Base-by-base conservation (phyloP, 1,140 invertebrate species). In the Drosophila busckii region DNA sequence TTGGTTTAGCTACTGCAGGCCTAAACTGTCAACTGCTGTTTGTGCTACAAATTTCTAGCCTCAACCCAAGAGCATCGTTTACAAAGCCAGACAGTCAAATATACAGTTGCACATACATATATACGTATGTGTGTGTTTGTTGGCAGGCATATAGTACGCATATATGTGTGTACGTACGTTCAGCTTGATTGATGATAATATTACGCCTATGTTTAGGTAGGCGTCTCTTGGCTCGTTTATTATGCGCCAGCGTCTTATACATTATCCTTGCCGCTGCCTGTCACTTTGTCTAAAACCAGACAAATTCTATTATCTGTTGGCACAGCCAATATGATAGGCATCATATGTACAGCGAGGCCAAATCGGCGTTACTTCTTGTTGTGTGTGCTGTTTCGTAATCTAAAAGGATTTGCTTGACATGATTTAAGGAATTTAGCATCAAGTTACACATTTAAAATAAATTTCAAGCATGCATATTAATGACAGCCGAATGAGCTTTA, bases 131-230 rank as follows among this genome's bases (percentile, higher is more conserved):
- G 9, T 28, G 35, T 52, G 37, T 40, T 40, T 31, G 25, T n/a
- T n/a, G n/a, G n/a, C n/a, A n/a, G n/a, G n/a, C n/a, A n/a, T n/a
- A n/a, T n/a, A n/a, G n/a, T n/a, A n/a, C n/a, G 32, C 31, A 45
- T 32, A 54, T 54, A 40, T 60, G 56, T 64, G 80, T 76, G 73
- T 68, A 78, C 76, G 80, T 80, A 65, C 46, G 63, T 60, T 67
- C 54, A 17, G 48, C 35, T 70, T 78, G 73, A 78, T 80, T 78
- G 73, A 78, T 78, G 71, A 64, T 68, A 68, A 80, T 78, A 80
- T 50, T 70, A 58, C 46, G 52, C 38, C 62, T 52, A 56, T 44
- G 16, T 13, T 26, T 45, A 54, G 40, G 41, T 40, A n/a, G 37
- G 48, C 13, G 17, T 22, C 9, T 23, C 40, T 31, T 19, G 38